A percentile compares a stretch with the other conserved stretches of the same genome.
Conservation (phyloP, 2,113 vertebrate species). For the Notarius quadriscutis region DNA sequence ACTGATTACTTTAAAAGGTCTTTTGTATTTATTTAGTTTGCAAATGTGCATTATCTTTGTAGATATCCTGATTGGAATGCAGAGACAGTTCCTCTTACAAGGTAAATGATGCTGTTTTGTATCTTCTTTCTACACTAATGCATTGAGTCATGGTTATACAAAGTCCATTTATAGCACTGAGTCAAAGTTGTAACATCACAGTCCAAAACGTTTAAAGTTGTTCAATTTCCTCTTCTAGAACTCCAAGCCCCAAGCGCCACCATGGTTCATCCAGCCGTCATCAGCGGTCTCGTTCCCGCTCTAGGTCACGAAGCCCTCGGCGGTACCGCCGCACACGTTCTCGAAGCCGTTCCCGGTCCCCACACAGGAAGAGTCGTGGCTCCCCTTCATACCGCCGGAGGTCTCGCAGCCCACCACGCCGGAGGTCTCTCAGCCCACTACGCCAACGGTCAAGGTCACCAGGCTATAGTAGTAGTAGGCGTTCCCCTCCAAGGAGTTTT, state of each 20-base stretch:
- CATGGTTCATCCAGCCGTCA: constrained; percentile 53
- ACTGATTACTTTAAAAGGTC: not conserved
- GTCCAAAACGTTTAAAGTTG: constrained; percentile 62
- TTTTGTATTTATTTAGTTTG: not conserved
- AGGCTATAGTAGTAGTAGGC: constrained; percentile 37
- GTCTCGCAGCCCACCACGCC: constrained; percentile 50
- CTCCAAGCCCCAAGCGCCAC: constrained; percentile 67
- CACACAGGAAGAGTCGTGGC: constrained; percentile 54
- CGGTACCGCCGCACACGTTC: constrained; percentile 61
- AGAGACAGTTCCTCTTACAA: constrained; percentile 62
- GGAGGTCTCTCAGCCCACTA: constrained; percentile 55
- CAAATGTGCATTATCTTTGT: not conserved
- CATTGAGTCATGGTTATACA: not conserved
- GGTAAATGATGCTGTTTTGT: constrained; percentile 51
- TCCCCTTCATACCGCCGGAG: constrained; percentile 55
- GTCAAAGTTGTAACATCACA: constrained; percentile 56
- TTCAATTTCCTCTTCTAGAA: constrained; percentile 54
- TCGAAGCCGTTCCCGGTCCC: constrained; percentile 45
- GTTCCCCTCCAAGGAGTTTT: constrained; percentile 46
- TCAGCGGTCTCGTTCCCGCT: constrained; percentile 61
- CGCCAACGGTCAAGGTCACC: constrained; percentile 41
- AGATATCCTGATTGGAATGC: constrained; percentile 90
- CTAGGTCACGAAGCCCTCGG: constrained; percentile 69
- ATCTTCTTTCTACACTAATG: not conserved
- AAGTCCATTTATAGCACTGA: constrained; percentile 38